phyloP scores from a whole-genome alignment of 2,113 vertebrate genomes.

The Trematocara variabile region DNA sequence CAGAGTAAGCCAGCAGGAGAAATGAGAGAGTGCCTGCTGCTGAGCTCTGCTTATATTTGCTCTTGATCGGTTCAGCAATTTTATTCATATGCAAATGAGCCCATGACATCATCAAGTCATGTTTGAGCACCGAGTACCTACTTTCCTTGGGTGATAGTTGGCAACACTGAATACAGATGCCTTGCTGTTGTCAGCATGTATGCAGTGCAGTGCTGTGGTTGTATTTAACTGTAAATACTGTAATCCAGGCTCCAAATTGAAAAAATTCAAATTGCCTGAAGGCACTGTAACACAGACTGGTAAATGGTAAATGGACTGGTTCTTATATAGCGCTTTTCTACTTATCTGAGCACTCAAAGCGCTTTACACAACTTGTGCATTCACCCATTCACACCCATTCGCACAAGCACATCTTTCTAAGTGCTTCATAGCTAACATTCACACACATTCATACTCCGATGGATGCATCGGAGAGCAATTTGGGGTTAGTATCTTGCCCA shows the following conservation, averaged over 20 bases:
- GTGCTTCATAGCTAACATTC: too few relatives aligned
- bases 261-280: neutral
- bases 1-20: constrained; percentile 22
- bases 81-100: constrained; percentile 58
- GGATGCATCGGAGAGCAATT: too few relatives aligned
- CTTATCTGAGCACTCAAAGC: too few relatives aligned
- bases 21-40: constrained; percentile 22
- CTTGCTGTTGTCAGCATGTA: constrained; percentile 27
- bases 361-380: too few relatives aligned
- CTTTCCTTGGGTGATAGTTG: constrained; percentile 25
- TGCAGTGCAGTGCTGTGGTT: neutral
- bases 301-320: too few relatives aligned
- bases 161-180: constrained; percentile 15
- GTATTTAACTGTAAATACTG: constrained; percentile 33
- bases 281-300: neutral
- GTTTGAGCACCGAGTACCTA: constrained; percentile 35
- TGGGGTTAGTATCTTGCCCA: too few relatives aligned
- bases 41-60: constrained; percentile 56
- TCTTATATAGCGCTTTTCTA: too few relatives aligned
- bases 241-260: constrained; percentile 6
- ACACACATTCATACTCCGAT: too few relatives aligned
- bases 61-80: constrained; percentile 57
- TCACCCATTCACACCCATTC: too few relatives aligned
- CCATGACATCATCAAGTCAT: constrained; percentile 46
- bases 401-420: too few relatives aligned